Evolutionary conservation across 2,797 vertebrate genomes (phyloP), one percentile per base, ranked within the genome.

Genomic region (Pangasius macronema): DNA sequence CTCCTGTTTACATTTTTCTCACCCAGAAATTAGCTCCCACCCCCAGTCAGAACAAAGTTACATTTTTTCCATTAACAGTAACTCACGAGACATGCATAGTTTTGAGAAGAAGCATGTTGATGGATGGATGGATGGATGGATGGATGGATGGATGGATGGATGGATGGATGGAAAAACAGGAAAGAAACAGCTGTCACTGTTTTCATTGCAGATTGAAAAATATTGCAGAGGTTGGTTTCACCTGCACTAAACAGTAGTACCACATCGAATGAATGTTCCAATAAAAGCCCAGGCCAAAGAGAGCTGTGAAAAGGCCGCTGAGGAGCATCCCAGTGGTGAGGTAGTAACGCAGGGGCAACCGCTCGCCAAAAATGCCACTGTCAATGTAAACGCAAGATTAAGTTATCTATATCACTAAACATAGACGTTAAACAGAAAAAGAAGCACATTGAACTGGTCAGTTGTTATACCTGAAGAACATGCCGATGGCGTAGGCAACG

Each of bases 311-410:
- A 80, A 99, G 82, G 5, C 98, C 98, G 0, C 97, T 98, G 90
- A 96, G 93, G 87, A 99, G 68, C 99, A 99, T 99, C 16, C 99
- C 99, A 0, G 92, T 90, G 0, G 96, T 96, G 18, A 99, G 96
- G 94, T 99, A 99, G 86, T 98, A 99, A 1, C 99, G 96, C 65
- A 99, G 94, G 0, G 99, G 97, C 51, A 99, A 95, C 0, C 99
- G 97, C 94, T 99, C 99, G 13, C 98, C 97, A 0, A 99, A 99
- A 36, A 99, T 97, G 36, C 99, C 99, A 0, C 99, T 99, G 94
- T 65, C 20, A 18, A 67, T 4, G 20, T 16, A 13, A 85, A 65
- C 22, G 39, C 20, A 57, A 30, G 5, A 36, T 59, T 30, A 9
- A 39, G 24, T 1, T 39, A 16, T 36, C 46, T 51, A 20, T 9